A percentile compares a stretch with the other conserved stretches of the same genome.
Conservation (phyloP, 2,888 invertebrate species). For the Pyrgus malvae region DNA sequence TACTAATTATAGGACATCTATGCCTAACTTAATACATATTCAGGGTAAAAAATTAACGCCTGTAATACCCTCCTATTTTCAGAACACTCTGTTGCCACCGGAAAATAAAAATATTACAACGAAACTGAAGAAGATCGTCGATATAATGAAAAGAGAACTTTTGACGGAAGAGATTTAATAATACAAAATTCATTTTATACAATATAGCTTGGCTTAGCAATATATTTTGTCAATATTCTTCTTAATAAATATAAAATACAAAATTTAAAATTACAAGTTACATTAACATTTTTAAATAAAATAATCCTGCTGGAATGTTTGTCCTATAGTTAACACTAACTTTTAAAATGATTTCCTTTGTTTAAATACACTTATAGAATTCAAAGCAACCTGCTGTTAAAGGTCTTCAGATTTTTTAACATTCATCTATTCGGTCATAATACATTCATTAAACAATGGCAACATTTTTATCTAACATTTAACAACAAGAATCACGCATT, state of each 20-base stretch:
- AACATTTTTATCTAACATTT: no score
- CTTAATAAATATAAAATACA: slow-evolving; percentile 48
- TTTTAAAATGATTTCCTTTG: no score
- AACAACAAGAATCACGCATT: no score
- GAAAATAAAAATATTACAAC: slow-evolving; percentile 54
- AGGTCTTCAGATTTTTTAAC: no score
- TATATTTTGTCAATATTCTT: slow-evolving; percentile 40
- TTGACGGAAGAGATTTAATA: slow-evolving; percentile 68
- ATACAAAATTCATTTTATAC: slow-evolving; percentile 50
- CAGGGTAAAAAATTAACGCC: no score
- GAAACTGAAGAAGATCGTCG: slow-evolving; percentile 53
- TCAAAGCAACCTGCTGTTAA: no score
- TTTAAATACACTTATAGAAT: no score
- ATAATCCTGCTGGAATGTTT: slow-evolving; percentile 9
- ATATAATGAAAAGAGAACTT: slow-evolving; percentile 59
- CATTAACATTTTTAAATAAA: neutral
- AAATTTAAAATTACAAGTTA: slow-evolving; percentile 49
- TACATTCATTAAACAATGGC: no score
- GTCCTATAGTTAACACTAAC: neutral
- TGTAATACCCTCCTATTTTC: slow-evolving; percentile 36
- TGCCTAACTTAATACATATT: no score
- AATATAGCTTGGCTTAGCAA: slow-evolving; percentile 51
- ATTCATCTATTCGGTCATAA: no score
- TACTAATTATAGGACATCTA: no score
- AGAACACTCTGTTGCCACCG: slow-evolving; percentile 60